These are phyloP conservation scores for Eupithecia centaureata DNA, from an alignment of 2,888 invertebrate species.

Conservation along the genomic window DNA sequence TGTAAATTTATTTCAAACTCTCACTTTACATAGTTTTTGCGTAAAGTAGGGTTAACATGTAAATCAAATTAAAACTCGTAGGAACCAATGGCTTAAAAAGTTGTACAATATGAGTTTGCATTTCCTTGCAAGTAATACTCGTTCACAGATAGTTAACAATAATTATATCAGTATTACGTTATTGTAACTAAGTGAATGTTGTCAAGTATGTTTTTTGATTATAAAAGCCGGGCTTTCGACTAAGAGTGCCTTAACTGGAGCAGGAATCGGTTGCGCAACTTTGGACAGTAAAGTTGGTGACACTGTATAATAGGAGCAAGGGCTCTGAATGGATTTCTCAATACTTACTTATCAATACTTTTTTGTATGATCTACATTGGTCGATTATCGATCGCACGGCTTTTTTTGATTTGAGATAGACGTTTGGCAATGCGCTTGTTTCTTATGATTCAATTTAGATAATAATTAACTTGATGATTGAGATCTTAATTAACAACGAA, in stretches of 20 bases:
- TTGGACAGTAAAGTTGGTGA: constrained; percentile 49
- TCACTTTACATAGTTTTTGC: too few relatives aligned
- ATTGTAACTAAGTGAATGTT: constrained; percentile 42
- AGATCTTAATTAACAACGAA: too few relatives aligned
- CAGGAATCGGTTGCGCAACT: constrained; percentile 51
- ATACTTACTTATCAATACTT: constrained; percentile 38
- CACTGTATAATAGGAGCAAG: constrained; percentile 52
- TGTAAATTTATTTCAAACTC: too few relatives aligned
- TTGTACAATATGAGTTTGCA: not conserved
- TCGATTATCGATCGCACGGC: constrained; percentile 12
- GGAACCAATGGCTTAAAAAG: too few relatives aligned
- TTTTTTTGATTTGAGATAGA: not conserved
- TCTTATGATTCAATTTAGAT: not conserved
- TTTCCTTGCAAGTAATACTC: not conserved
- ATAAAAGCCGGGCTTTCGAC: constrained; percentile 49
- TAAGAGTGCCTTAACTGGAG: constrained; percentile 45
- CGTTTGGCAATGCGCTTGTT: not conserved
- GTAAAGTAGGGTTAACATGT: too few relatives aligned
- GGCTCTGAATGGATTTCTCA: constrained; percentile 51
- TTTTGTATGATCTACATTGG: constrained; percentile 4
- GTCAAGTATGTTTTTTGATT: constrained; percentile 38
- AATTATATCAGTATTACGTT: constrained; percentile 36
- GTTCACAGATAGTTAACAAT: constrained; percentile 8
- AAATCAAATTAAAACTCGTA: too few relatives aligned
- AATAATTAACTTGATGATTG: not conserved